These are phyloP conservation scores for Gymnopithys bicolor DNA, from an alignment of 2,797 vertebrate genomes.

Conservation along the genomic window DNA sequence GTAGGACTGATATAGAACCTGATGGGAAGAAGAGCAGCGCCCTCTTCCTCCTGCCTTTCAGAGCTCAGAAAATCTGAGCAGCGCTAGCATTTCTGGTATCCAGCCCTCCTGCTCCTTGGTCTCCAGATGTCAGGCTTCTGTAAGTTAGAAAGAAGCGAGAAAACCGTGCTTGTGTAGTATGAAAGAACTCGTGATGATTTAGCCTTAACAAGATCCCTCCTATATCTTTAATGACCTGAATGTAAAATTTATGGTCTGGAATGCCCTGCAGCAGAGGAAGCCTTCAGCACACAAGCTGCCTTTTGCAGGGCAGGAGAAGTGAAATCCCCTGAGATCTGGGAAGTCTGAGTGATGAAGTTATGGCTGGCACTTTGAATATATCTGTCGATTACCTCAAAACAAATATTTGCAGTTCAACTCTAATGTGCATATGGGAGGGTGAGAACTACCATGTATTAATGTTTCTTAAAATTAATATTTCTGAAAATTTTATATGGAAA, in stretches of 20 bases:
- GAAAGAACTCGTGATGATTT: background rate
- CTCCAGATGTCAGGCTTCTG: background rate
- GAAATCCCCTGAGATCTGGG: background rate
- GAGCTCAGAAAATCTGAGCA: background rate
- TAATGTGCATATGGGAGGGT: background rate
- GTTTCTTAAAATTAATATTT: background rate
- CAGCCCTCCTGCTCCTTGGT: background rate
- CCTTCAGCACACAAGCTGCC: background rate
- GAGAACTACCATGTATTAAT: background rate
- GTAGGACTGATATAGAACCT: accelerated
- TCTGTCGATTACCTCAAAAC: background rate
- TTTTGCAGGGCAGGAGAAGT: constrained; percentile 3
- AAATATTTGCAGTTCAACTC: constrained; percentile 2
- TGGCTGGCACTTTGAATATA: background rate
- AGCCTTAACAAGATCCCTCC: constrained; percentile 31
- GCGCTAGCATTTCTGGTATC: accelerated
- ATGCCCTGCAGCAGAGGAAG: background rate
- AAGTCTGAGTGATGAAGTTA: constrained; percentile 38
- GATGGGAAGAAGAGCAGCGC: constrained; percentile 10
- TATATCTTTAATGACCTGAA: constrained; percentile 39
- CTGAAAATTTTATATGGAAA: background rate
- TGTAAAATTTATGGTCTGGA: constrained; percentile 1
- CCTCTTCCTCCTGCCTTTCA: background rate
- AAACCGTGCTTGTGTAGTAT: background rate
- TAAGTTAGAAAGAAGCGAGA: background rate